Base-by-base conservation (phyloP, 1,140 invertebrate genomes). In the Tetramorium parvispinum region DNA sequence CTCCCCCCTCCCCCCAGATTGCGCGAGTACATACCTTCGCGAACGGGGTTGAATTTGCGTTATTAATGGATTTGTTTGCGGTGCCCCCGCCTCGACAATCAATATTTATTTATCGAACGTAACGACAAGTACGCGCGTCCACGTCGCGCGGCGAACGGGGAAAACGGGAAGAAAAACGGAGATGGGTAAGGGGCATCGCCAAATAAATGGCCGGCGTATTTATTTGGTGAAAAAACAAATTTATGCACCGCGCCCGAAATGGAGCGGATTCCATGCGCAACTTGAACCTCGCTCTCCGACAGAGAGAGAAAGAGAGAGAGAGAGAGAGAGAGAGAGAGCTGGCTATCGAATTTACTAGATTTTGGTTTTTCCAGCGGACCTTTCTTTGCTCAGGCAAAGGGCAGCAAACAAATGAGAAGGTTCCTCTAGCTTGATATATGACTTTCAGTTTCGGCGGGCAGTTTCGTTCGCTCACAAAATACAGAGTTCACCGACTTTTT, bases 41-140 rank as follows among this genome's bases (percentile, higher is more conserved):
- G 88, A 91, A 11, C 86, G 85, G 89, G 87, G 90, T 88, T 92
- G 87, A 90, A 88, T 90, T 93, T 89, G 90, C 91, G 91, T 94
- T 94, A 94, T 94, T 93, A 94, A 94, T 94, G 93, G 93, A 92
- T 93, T 93, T 91, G 93, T 94, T 94, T 93, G 92, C 91, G 93
- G 88, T 91, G 88, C 89, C 89, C 77, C 65, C 8, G 87, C 10
- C 88, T 89, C 90, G 76, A 91, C 88, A 79, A 92, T 92, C 92
- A 94, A 94, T 93, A 93, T 94, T 94, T 94, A 66, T 68, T 85
- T 66, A 85, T 81, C 75, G 63, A 75, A 53, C 49, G 71, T 27
- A 70, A 61, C 73, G 77, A 82, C 73, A 77, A 86, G 76, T 49
- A 76, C 76, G 61, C 21, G 40, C 40, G 75, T 63, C 37, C 82